phyloP scores from a whole-genome alignment of 2,797 vertebrate genomes.

The Pitangus sulphuratus region DNA sequence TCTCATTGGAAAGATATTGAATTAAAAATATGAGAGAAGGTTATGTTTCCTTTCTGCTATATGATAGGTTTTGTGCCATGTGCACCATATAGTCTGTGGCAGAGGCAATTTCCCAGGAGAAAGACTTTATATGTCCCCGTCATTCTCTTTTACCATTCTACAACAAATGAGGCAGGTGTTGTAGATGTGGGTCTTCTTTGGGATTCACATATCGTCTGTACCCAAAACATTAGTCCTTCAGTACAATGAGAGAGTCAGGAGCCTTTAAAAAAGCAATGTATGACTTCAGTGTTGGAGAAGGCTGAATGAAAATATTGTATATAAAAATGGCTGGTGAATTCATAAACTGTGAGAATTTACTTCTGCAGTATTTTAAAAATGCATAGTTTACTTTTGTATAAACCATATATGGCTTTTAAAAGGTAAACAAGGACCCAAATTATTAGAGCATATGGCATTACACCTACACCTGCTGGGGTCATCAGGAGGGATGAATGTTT shows the following conservation, averaged over 20 bases:
- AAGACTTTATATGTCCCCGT: neutral
- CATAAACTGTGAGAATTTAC: neutral
- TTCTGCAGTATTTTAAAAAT: neutral
- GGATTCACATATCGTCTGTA: neutral
- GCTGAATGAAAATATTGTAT: neutral
- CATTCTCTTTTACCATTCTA: neutral
- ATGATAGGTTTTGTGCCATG: neutral
- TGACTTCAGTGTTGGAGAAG: fast-evolving
- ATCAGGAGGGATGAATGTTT: neutral
- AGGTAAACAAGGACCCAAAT: neutral
- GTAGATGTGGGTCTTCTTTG: neutral
- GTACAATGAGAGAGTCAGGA: neutral
- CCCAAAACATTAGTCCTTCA: neutral
- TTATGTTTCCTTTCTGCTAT: neutral
- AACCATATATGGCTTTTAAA: neutral
- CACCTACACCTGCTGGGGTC: neutral
- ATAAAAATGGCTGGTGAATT: neutral
- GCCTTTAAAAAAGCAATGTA: neutral
- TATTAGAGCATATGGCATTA: neutral
- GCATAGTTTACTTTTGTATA: neutral
- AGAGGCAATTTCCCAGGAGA: neutral
- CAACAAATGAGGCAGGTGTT: neutral
- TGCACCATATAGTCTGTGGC: neutral
- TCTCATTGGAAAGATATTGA: neutral
- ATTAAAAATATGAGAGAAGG: neutral